Base-by-base conservation (phyloP, 2,797 vertebrate species). In the Balearica regulorum region DNA sequence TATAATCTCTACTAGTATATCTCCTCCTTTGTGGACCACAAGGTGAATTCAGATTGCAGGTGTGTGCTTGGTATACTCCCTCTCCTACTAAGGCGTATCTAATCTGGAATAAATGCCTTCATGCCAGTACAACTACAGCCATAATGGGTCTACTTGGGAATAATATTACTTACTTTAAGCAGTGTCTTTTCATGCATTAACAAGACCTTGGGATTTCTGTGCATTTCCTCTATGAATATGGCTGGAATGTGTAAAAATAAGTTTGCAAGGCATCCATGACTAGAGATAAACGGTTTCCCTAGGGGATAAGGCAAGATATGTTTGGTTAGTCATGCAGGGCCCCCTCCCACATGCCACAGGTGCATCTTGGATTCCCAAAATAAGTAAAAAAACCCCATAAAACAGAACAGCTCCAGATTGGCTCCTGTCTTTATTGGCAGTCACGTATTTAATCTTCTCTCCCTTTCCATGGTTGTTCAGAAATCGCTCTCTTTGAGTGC, bases 401-500 rank as follows among this genome's bases (percentile, higher is more conserved):
- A 37, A 37, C 37, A 37, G 37, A 20, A 21, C 28, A 17, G 19
- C 33, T 66, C 25, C 65, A 41, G n/a, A 25, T 64, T 61, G 20
- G 44, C 33, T 83, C 53, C 78, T 78, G 25, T 92, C 92, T 94
- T 78, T 43, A 69, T 33, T 0, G 1, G 39, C 61, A 94, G 60
- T 64, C 83, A 58, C 26, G 44, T 68, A 54, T 68, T 83, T 61
- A 90, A 94, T 90, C 44, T 39, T 69, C 29, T 86, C 41, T 68
- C 72, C 33, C 6, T 21, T 77, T 37, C 82, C n/a, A 4, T 92
- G 70, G 92, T 95, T 97, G 72, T 43, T 88, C 85, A 96, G 89
- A 89, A 92, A 76, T 66, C 44, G 35, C 25, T 72, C 70, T 70
- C 48, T 82, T 49, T 70, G 80, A 75, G 70, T 54, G 89, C 73